Conservation (phyloP, 2,113 vertebrate genomes). For the Dissostichus mawsoni region DNA sequence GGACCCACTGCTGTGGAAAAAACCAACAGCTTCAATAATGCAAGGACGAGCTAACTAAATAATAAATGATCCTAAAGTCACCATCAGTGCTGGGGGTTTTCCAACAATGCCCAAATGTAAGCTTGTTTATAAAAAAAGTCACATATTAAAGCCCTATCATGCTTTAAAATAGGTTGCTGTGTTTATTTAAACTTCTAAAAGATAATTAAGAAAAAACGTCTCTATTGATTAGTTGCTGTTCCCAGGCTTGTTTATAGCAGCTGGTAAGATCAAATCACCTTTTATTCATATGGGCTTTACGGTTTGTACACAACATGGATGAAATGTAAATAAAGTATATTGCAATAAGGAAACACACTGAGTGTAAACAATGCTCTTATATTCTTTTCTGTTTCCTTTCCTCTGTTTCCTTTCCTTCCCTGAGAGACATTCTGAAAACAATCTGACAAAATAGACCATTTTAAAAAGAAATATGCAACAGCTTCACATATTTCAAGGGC, state of each 20-base stretch:
- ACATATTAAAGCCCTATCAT: background rate
- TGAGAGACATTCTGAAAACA: no score
- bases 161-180: background rate
- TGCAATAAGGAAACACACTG: no score
- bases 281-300: no score
- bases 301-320: no score
- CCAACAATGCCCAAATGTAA: background rate
- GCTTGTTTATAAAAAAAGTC: background rate
- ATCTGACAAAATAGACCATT: no score
- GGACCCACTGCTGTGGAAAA: constrained; percentile 9
- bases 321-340: no score
- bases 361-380: no score
- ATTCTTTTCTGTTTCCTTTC: no score
- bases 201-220: background rate
- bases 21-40: constrained; percentile 34
- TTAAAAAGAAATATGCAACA: no score
- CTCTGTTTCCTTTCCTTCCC: no score
- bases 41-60: constrained; percentile 22
- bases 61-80: constrained; percentile 12
- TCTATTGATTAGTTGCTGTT: background rate
- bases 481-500: no score
- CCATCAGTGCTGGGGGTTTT: constrained; percentile 13
- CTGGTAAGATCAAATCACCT: background rate
- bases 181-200: background rate
- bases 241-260: background rate